Base-by-base conservation (phyloP, 2,113 vertebrate species). In the Motacilla tschutschensis region DNA sequence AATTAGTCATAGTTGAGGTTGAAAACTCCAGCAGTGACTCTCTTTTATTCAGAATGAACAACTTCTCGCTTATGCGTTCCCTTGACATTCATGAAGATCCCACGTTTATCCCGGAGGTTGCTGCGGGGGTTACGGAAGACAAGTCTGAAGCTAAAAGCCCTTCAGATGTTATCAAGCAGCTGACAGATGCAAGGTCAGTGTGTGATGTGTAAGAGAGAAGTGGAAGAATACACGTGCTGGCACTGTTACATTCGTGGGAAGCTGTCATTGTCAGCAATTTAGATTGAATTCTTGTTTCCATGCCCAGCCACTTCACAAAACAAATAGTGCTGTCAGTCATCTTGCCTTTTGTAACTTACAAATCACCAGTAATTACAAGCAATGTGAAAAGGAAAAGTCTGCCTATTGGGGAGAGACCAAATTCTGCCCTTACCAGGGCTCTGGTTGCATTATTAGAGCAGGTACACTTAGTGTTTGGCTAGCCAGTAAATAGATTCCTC, bases 1-100 rank as follows among this genome's bases (percentile, higher is more conserved):
- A 66, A 91, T 84, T 46, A 71, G 54, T 91, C 65, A 78, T 14
- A 33, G 25, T 80, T 2, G 25, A 85, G 35, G 62, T 60, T 84
- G 67, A 60, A 69, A 17, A 25, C 65, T 86, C 28, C 31, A 83
- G 35, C 33, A 51, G 35, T 21, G 24, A 38, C 55, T 76, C 5
- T 75, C 6, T 64, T 13, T 87, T 19, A 47, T 90, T 75, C 78
- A 96, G 95, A 44, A 10, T 95, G 40, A 89, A 95, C 84, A 94
- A 95, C 65, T 90, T 95, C 17, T 89, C 20, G 0, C 83, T 93
- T 12, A 54, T 96, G 93, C 96, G 87, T 64, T 93, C 81, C 16
- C 93, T 95, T 76, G 93, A 95, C 89, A 94, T 96, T 88, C 79
- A 46, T 1, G 94, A 96, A 86, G 94, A 96, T 76, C 96, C 96